Conservation (phyloP, 2,113 vertebrate species). For the Phalacrocorax aristotelis region DNA sequence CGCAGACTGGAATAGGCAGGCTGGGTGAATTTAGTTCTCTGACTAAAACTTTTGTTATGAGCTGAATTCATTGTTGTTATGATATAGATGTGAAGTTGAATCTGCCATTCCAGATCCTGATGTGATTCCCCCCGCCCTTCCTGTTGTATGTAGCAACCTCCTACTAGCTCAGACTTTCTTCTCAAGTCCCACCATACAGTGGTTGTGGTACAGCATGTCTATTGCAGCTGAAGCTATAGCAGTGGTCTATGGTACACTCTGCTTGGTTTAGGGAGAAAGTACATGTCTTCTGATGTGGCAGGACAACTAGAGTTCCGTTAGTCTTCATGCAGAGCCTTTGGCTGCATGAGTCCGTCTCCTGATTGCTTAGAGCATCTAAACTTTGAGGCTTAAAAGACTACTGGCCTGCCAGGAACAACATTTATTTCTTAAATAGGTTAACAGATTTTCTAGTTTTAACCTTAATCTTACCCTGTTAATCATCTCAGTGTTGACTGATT, state of each 20-base stretch:
- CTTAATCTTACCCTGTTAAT: conserved; percentile 9
- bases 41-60: conserved; percentile 4
- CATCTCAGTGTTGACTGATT: not conserved
- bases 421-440: conserved; percentile 19
- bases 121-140: not conserved
- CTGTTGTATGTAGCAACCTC: not conserved
- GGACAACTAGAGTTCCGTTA: too few relatives aligned
- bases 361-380: not conserved
- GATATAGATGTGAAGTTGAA: not conserved
- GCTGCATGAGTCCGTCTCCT: not conserved
- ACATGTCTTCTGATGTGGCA: not conserved
- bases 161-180: not conserved
- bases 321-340: not conserved
- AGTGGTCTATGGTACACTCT: not conserved
- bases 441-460: conserved; percentile 29
- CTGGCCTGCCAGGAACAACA: not conserved
- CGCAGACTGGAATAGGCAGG: not conserved
- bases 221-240: not conserved
- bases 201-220: not conserved
- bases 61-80: not conserved
- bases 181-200: not conserved
- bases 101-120: not conserved
- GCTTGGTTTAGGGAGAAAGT: not conserved
- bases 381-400: not conserved
- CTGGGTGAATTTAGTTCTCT: not conserved